Base-by-base conservation (phyloP, 2,888 invertebrate species). In the Seira musarum region DNA sequence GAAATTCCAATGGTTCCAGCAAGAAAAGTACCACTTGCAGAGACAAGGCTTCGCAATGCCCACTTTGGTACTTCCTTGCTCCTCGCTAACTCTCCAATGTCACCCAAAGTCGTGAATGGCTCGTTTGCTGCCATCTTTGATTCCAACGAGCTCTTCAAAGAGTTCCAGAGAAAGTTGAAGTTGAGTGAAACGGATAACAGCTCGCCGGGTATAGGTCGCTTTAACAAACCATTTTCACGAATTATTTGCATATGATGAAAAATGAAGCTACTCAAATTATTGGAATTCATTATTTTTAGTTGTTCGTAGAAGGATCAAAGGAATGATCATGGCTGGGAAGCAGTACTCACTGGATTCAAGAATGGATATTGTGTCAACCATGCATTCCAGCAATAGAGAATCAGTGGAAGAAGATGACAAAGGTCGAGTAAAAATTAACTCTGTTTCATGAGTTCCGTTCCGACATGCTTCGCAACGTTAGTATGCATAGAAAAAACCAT, bases 31-130 rank as follows among this genome's bases (percentile, higher is more conserved):
- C 85, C 85, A n/a, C 70, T 90, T 89, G 73, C 88, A 94, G 96
- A 96, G 89, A 95, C 95, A 0, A 93, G 94, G 85, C 94, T 94
- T 87, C 91, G 93, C 85, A 96, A 94, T 88, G 94, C 95, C 71
- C 93, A 95, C 49, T 98, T 97, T 87, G 98, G 98, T 49, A 96
- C 98, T 64, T 97, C 97, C 88, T 91, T 98, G 1, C 91, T 98
- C 24, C 90, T 98, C 67, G 95, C 97, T 68, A 98, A 98, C 89
- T 96, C 96, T 1, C 98, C 98, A 0, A 95, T 96, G 94, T 97
- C 97, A 3, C 98, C 98, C 0, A 98, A 98, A 90, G 95, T 98
- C 69, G 96, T 97, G 1, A 96, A 97, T 87, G 97, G 82, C 2
- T 96, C 96, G 66, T 97, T 96, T 89, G 96, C 94, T 0, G 97